These are phyloP conservation scores for Stictocephala bisonia DNA, from an alignment of 2,888 invertebrate species.

Conservation along the genomic window DNA sequence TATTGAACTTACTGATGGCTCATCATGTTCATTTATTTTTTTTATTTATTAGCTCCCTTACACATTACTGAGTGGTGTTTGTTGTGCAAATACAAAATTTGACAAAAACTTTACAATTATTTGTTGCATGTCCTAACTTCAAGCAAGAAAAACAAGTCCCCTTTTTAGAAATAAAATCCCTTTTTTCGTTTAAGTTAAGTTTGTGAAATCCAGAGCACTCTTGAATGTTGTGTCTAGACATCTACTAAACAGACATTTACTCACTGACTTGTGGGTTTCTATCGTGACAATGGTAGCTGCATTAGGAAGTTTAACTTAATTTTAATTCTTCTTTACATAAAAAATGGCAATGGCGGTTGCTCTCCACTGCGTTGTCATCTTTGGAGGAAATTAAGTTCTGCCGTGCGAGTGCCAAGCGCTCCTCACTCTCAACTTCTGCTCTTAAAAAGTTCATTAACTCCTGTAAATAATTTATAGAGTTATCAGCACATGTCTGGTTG, in stretches of 20 bases:
- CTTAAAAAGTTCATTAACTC: constrained; percentile 56
- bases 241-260: constrained; percentile 58
- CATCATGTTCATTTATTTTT: too few species aligned
- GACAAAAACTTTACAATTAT: too few species aligned
- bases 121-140: constrained; percentile 6
- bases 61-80: too few species aligned
- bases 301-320: constrained; percentile 3
- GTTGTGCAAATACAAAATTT: too few species aligned
- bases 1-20: too few species aligned
- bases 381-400: too few species aligned
- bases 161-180: too few species aligned
- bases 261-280: constrained; percentile 37
- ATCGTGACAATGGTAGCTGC: constrained; percentile 50
- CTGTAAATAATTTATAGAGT: constrained; percentile 35
- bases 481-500: too few species aligned
- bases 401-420: constrained; percentile 52
- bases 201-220: constrained; percentile 52
- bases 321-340: neutral
- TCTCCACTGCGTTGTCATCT: too few species aligned
- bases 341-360: neutral
- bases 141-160: too few species aligned
- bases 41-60: too few species aligned
- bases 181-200: too few species aligned
- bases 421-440: constrained; percentile 56
- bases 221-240: constrained; percentile 49